Evolutionary conservation across 2,888 invertebrate genomes (phyloP), one percentile per base, ranked within the genome.

Genomic region (Hirtodrosophila cameraria): DNA sequence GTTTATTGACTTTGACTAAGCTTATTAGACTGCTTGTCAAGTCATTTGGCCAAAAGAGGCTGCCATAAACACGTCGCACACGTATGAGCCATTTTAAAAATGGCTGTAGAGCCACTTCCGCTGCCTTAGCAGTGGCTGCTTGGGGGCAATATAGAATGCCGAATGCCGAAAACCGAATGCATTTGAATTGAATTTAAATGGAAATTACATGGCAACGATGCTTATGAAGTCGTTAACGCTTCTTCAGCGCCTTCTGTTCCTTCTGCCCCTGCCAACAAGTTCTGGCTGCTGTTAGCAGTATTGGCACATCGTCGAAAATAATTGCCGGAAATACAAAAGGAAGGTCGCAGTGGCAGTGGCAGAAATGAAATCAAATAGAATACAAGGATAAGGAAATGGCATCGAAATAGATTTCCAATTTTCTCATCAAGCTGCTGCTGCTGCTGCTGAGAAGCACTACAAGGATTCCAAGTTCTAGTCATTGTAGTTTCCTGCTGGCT

Each of bases 301-400:
- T 84, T 78, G 71, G 68, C 77, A 82, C 75, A 85, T 85, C 81
- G 71, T 83, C 73, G 71, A 80, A 81, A 86, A 81, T 81, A 81
- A 81, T 86, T 81, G 81, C 75, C 86, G 82, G 86, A 82, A 81
- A 82, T 77, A 86, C 86, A 86, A 82, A 86, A 68, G 76, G 81
- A 76, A 75, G 61, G 49, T 68, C 48, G 43, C 54, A 6, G 9
- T 20, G 36, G 43, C 28, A 12, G 1, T 11, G 41, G 28, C 45
- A 30, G 23, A 86, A 75, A 76, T 71, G 77, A 63, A 74, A 68
- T 75, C 60, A 74, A 71, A 66, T 80, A 23, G 71, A 75, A 59
- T 69, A 58, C 30, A 48, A 43, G 48, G 36, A 36, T 53, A 63
- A 52, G 67, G 58, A 59, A 59, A 57, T 54, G 65, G 28, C 59